Percentiles rank a stretch among this genome's conserved stretches.
Conservation (phyloP, 2,888 invertebrate species). For the Limenitis camilla region DNA sequence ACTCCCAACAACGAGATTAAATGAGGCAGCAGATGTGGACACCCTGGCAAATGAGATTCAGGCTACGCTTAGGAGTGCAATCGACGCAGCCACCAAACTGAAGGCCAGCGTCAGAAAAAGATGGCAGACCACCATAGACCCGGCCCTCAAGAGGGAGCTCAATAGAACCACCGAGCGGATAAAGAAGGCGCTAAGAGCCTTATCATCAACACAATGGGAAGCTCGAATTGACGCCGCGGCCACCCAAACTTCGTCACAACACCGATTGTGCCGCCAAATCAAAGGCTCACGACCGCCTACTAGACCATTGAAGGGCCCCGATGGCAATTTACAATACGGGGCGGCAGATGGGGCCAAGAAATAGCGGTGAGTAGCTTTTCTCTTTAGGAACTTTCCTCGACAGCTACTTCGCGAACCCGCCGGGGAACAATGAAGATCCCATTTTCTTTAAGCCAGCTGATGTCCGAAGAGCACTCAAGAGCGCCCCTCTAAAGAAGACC, state of each 20-base stretch:
- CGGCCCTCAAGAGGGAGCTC: not conserved
- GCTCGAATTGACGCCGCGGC: not conserved
- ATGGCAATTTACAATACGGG: not conserved
- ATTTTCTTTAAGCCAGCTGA: not conserved
- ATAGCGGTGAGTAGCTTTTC: no score
- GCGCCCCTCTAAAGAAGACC: not conserved
- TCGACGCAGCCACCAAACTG: not conserved
- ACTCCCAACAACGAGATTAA: no score
- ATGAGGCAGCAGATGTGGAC: not conserved
- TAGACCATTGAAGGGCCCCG: not conserved
- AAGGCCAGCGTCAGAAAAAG: not conserved
- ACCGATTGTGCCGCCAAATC: not conserved
- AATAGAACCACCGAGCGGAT: not conserved
- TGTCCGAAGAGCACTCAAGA: not conserved
- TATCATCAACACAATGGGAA: no score
- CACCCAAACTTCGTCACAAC: not conserved
- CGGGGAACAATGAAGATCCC: not conserved
- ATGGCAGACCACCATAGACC: not conserved
- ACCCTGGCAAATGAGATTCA: not conserved
- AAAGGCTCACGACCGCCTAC: not conserved
- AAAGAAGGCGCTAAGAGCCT: no score
- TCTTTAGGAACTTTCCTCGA: not conserved
- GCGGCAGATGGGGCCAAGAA: not conserved
- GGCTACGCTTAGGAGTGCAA: not conserved
- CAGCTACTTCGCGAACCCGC: not conserved